A percentile compares a stretch with the other conserved stretches of the same genome.
phyloP scores from a whole-genome alignment of 2,113 vertebrate species.

The Ptilorrhoa leucosticta region DNA sequence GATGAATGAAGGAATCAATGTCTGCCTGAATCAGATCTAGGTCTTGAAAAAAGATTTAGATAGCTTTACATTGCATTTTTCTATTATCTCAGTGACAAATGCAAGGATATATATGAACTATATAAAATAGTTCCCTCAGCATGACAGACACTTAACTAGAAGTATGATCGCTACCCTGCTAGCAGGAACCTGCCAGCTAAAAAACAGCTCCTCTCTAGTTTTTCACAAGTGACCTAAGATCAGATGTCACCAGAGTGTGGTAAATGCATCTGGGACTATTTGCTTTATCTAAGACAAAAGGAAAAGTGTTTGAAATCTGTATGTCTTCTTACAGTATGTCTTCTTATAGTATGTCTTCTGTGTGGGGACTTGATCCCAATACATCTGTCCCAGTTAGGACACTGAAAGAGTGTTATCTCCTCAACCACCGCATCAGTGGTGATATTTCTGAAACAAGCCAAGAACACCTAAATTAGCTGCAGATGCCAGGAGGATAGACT shows the following conservation, averaged over 20 bases:
- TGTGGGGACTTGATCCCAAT: background rate
- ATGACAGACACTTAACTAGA: background rate
- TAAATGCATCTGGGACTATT: background rate
- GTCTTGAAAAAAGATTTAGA: background rate
- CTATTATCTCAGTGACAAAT: background rate
- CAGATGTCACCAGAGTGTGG: background rate
- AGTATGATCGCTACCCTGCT: background rate
- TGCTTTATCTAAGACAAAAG: background rate
- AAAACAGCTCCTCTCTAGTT: background rate
- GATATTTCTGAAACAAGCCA: background rate
- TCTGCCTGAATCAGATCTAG: background rate
- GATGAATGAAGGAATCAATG: background rate
- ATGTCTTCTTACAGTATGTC: background rate
- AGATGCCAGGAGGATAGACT: background rate
- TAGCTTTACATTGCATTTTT: background rate
- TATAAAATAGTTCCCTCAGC: background rate
- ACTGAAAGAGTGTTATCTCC: background rate
- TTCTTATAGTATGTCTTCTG: background rate
- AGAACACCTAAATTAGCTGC: background rate
- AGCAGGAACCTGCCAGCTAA: background rate
- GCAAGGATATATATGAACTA: background rate
- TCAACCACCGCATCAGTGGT: background rate
- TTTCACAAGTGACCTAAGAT: background rate
- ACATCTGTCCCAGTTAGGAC: background rate
- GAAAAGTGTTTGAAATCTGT: background rate